Evolutionary conservation across 2,888 invertebrate genomes (phyloP).

Genomic region (Drosophila subquinaria): DNA sequence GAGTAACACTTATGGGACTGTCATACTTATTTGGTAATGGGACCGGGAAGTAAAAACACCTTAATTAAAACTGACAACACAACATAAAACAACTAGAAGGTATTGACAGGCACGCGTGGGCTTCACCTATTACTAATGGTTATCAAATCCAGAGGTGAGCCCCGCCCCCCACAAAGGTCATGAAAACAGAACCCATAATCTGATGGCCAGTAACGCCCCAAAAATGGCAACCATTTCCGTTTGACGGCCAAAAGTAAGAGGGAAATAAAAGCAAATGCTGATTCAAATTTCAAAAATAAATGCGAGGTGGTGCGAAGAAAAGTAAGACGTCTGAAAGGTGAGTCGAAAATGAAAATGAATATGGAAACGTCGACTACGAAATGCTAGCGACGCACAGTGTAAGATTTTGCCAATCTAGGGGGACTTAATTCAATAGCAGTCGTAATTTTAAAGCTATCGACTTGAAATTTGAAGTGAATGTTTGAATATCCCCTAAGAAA

Average conservation of each 20-base stretch:
- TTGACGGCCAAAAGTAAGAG: slow-evolving; percentile 46
- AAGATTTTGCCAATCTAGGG: no score
- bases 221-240: slow-evolving; percentile 62
- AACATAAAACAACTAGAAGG: slow-evolving; percentile 13
- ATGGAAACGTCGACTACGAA: slow-evolving; percentile 31
- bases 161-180: slow-evolving; percentile 50
- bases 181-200: slow-evolving; percentile 62
- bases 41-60: slow-evolving; percentile 33
- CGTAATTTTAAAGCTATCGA: no score
- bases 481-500: no score
- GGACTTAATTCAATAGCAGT: no score
- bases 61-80: slow-evolving; percentile 61
- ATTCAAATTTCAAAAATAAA: slow-evolving; percentile 71
- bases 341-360: slow-evolving; percentile 46
- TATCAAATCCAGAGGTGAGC: slow-evolving; percentile 28
- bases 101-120: slow-evolving; percentile 50
- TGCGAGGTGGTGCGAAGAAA: slow-evolving; percentile 28
- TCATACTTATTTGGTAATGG: slow-evolving; percentile 23
- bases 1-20: no score
- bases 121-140: slow-evolving; percentile 45
- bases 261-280: slow-evolving; percentile 48
- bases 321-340: slow-evolving; percentile 36
- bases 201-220: slow-evolving; percentile 45
- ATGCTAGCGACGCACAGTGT: slow-evolving; percentile 30
- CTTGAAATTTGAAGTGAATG: no score